Percentiles rank a stretch among this genome's conserved stretches.
Conservation (phyloP, 2,113 vertebrate genomes). For the Herpetotheres cachinnans region DNA sequence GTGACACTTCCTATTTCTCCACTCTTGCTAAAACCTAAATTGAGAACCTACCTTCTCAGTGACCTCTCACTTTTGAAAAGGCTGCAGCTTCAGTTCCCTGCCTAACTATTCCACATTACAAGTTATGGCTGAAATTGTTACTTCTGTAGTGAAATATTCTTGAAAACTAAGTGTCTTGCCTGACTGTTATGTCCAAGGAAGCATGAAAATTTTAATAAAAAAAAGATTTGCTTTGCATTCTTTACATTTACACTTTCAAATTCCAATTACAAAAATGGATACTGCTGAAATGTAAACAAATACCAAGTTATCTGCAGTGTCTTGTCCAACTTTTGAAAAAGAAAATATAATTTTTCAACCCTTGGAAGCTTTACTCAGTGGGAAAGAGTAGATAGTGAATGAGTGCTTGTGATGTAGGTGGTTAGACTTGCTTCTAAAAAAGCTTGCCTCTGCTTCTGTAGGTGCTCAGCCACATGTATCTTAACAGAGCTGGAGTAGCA, state of each 20-base stretch:
- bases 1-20: neutral
- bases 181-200: conserved; percentile 55
- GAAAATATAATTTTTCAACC: neutral
- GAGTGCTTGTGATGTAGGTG: neutral
- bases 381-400: neutral
- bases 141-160: conserved; percentile 37
- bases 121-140: neutral
- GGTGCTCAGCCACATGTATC: neutral
- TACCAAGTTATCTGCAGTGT: conserved; percentile 23
- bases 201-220: conserved; percentile 65
- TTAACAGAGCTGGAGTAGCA: neutral
- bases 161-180: conserved; percentile 41
- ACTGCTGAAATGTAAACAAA: conserved; percentile 50
- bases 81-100: neutral
- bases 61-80: neutral
- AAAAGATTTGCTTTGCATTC: conserved; percentile 62
- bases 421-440: neutral
- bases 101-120: neutral
- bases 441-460: neutral
- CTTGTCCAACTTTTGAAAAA: conserved; percentile 11
- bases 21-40: neutral
- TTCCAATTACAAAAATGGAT: conserved; percentile 57
- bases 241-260: conserved; percentile 50
- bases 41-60: neutral
- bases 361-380: neutral